Conservation (phyloP, 1,140 invertebrate species). For the Mylabris phalerata region DNA sequence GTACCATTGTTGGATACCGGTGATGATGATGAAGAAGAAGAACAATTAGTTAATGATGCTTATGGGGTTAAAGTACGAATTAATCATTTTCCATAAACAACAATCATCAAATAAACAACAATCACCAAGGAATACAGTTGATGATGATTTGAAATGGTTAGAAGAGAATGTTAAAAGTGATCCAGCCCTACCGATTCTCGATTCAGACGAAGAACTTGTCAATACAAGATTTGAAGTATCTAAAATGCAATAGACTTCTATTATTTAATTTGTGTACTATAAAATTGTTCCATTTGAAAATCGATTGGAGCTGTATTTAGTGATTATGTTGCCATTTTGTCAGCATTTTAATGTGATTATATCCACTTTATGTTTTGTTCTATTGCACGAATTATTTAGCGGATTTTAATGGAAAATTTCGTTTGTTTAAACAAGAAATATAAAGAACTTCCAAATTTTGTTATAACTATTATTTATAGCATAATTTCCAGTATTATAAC, state of each 20-base stretch:
- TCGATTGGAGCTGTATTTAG: neutral
- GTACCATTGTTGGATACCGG: constrained; percentile 82
- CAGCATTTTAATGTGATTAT: neutral
- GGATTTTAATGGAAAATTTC: too few relatives aligned
- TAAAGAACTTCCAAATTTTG: too few relatives aligned
- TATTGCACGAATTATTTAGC: too few relatives aligned
- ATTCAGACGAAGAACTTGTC: constrained; percentile 86
- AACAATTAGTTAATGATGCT: constrained; percentile 76
- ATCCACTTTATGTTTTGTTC: neutral
- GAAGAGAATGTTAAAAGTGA: constrained; percentile 81
- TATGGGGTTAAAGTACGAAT: constrained; percentile 76
- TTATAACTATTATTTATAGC: neutral
- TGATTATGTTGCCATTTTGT: neutral
- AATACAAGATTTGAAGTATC: constrained; percentile 85
- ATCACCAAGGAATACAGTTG: constrained; percentile 44
- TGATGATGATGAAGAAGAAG: constrained; percentile 75
- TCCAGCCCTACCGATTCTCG: constrained; percentile 69
- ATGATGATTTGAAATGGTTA: constrained; percentile 85
- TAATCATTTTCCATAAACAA: constrained; percentile 27
- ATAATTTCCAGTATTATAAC: neutral
- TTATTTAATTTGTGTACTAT: too few relatives aligned
- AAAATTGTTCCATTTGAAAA: too few relatives aligned
- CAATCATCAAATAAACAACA: constrained; percentile 22
- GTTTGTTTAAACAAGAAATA: too few relatives aligned
- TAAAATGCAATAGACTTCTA: constrained; percentile 69